Percentiles rank a stretch among this genome's conserved stretches.
Evolutionary conservation across 2,113 vertebrate species (phyloP).

Genomic region (Myrmecobius fasciatus): DNA sequence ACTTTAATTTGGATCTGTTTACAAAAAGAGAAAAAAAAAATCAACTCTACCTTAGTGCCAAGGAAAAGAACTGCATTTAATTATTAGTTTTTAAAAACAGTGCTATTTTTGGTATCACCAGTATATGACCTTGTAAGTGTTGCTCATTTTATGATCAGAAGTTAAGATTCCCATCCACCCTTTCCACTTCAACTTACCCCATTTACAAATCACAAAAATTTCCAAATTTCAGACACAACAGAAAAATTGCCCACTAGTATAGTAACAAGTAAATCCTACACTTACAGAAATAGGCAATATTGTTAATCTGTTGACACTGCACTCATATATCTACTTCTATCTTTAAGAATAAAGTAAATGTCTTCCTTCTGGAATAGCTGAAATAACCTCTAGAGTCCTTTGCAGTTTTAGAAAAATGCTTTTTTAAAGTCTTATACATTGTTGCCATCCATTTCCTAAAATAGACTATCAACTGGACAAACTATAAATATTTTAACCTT

Average conservation of each 20-base stretch:
- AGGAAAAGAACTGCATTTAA: neutral
- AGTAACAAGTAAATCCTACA: slow-evolving; percentile 2
- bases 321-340: neutral
- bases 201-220: slow-evolving; percentile 19
- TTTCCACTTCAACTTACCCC: neutral
- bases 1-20: slow-evolving; percentile 23
- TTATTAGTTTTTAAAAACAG: slow-evolving; percentile 29
- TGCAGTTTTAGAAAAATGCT: neutral
- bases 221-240: neutral
- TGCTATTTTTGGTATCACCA: neutral
- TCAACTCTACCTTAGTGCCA: slow-evolving; percentile 31
- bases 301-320: neutral
- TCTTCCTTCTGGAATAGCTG: slow-evolving; percentile 8
- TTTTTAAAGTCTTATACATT: slow-evolving; percentile 32
- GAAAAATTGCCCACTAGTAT: neutral
- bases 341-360: slow-evolving; percentile 10
- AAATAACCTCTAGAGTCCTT: slow-evolving; percentile 2
- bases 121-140: neutral
- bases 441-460: neutral
- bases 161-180: neutral
- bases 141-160: neutral
- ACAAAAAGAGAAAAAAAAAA: slow-evolving; percentile 13
- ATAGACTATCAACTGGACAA: slow-evolving; percentile 54
- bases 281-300: neutral
- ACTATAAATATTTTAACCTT: neutral